phyloP scores from a whole-genome alignment of 2,113 vertebrate genomes.

The Caloenas nicobarica region DNA sequence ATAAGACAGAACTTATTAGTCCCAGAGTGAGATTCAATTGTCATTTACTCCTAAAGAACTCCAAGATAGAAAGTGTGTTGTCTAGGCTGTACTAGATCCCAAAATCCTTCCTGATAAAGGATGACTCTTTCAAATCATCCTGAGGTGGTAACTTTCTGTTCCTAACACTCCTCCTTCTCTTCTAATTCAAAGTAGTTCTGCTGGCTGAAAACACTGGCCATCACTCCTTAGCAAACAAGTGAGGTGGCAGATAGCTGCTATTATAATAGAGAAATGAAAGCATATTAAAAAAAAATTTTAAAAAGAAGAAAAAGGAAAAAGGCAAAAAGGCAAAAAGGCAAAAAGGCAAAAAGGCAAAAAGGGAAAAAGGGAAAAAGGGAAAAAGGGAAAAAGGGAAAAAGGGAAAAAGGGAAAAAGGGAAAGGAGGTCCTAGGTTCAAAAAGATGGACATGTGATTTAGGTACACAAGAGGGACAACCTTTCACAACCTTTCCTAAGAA shows the following conservation, averaged over 20 bases:
- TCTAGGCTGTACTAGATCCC: neutral
- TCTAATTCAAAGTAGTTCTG: neutral
- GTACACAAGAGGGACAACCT: neutral
- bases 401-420: no score
- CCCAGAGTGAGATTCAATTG: neutral
- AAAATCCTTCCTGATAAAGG: neutral
- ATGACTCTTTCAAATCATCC: neutral
- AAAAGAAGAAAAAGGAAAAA: no score
- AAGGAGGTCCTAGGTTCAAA: neutral
- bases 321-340: no score
- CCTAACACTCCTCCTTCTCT: neutral
- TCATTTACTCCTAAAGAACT: neutral
- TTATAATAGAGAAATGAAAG: neutral
- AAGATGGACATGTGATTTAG: neutral
- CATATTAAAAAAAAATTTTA: neutral
- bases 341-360: no score
- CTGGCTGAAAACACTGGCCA: neutral
- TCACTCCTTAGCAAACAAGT: neutral
- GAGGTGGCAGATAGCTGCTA: neutral
- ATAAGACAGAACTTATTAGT: neutral
- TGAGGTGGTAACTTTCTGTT: neutral
- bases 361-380: no score
- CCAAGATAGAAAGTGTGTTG: neutral
- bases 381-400: no score
- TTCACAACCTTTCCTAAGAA: neutral